A percentile compares a stretch with the other conserved stretches of the same genome.
These are phyloP conservation scores for Acestrorhynchus altus DNA, from an alignment of 2,797 vertebrate species.

Conservation along the genomic window DNA sequence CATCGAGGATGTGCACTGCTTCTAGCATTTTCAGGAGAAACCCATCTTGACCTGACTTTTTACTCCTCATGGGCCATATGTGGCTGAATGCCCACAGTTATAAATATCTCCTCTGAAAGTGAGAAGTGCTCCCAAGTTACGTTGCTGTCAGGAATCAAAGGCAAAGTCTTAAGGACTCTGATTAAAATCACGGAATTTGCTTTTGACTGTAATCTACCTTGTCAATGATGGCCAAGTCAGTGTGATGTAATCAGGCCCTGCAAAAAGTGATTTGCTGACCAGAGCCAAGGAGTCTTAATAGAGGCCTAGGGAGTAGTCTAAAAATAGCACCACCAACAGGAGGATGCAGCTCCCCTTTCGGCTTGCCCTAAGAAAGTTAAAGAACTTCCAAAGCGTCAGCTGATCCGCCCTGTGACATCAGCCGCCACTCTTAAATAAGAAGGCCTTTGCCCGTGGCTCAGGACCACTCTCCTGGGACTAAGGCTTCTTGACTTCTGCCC, in stretches of 20 bases:
- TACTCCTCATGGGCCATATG: constrained; percentile 72
- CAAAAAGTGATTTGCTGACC: constrained; percentile 63
- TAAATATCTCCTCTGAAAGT: constrained; percentile 75
- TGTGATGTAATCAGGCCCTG: constrained; percentile 10
- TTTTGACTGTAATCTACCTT: not conserved
- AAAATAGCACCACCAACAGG: constrained; percentile 85
- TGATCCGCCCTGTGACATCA: constrained; percentile 84
- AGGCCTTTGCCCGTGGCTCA: constrained; percentile 75
- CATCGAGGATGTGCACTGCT: not conserved
- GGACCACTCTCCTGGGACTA: constrained; percentile 87
- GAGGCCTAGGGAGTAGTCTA: constrained; percentile 73
- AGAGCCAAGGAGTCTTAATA: constrained; percentile 60
- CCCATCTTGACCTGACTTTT: constrained; percentile 49
- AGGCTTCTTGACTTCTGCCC: constrained; percentile 78
- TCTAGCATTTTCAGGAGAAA: constrained; percentile 11
- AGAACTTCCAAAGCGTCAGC: constrained; percentile 85
- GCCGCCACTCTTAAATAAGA: constrained; percentile 86
- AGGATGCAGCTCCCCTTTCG: constrained; percentile 78
- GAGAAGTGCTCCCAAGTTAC: constrained; percentile 41
- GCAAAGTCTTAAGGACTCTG: not conserved
- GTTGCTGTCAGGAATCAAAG: not conserved
- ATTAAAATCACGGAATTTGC: not conserved
- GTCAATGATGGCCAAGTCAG: not conserved
- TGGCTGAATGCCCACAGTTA: constrained; percentile 71
- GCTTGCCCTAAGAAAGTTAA: constrained; percentile 99